These are phyloP conservation scores for Eutolmus rufibarbis DNA, from an alignment of 2,888 invertebrate species.

Conservation along the genomic window DNA sequence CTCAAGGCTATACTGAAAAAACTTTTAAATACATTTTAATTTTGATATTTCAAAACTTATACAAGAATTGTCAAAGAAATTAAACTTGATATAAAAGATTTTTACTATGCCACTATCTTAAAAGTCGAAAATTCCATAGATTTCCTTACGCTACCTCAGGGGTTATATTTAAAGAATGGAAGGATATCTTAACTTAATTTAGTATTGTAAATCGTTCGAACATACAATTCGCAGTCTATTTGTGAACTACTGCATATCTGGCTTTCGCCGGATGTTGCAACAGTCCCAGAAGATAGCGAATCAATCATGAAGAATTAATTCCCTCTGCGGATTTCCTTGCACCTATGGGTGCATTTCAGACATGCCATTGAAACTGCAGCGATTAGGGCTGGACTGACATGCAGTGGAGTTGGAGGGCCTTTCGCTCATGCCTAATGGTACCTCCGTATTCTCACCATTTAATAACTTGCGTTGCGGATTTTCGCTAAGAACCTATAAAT, in stretches of 20 bases:
- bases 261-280: background rate
- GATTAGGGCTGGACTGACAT: slow-evolving; percentile 10
- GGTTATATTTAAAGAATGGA: too few species aligned
- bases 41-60: too few species aligned
- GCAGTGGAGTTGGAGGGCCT: background rate
- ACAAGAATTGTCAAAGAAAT: too few species aligned
- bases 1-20: too few species aligned
- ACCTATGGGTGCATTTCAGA: background rate
- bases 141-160: too few species aligned
- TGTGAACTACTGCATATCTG: background rate
- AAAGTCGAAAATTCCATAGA: too few species aligned
- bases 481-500: slow-evolving; percentile 5
- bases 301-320: background rate
- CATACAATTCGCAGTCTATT: background rate
- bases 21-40: too few species aligned
- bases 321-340: background rate
- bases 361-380: background rate
- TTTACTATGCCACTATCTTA: too few species aligned
- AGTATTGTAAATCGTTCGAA: background rate
- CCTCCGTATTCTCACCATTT: slow-evolving; percentile 9
- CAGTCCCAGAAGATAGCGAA: background rate
- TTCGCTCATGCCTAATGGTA: slow-evolving; percentile 8
- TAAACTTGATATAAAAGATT: too few species aligned
- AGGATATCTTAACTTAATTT: background rate
- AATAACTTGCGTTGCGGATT: background rate